Percentiles rank a stretch among this genome's conserved stretches.
Conservation (phyloP, 2,797 vertebrate species). For the Nyctibius grandis region DNA sequence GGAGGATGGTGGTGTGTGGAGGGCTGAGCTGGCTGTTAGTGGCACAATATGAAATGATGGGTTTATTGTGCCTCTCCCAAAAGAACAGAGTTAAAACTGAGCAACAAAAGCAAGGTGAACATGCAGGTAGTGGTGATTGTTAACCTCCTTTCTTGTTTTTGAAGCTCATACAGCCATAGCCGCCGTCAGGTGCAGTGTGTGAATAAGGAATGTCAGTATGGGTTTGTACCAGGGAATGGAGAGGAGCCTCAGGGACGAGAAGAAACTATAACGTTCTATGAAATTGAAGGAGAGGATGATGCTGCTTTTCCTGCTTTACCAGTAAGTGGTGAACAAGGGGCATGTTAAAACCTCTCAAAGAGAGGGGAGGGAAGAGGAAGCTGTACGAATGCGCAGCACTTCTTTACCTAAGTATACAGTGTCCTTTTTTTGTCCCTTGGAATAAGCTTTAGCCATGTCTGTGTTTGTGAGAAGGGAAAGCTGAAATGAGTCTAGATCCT, state of each 20-base stretch:
- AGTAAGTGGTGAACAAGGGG: slow-evolving; percentile 70
- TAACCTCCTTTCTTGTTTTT: background rate
- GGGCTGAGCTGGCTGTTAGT: background rate
- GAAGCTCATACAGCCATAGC: slow-evolving; percentile 76
- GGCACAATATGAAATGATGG: background rate
- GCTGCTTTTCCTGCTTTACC: slow-evolving; percentile 75
- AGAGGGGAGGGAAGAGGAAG: too few species aligned
- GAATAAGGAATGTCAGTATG: slow-evolving; percentile 86
- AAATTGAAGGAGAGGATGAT: slow-evolving; percentile 80
- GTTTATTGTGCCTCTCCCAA: background rate
- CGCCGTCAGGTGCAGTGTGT: slow-evolving; percentile 80
- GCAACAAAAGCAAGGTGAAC: background rate
- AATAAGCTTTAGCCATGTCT: background rate
- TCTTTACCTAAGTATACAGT: background rate
- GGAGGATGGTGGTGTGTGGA: background rate
- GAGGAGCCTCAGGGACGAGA: slow-evolving; percentile 79
- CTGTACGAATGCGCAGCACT: background rate
- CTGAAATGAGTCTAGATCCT: background rate
- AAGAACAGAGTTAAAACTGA: rapidly evolving
- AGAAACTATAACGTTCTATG: slow-evolving; percentile 81
- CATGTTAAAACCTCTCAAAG: background rate
- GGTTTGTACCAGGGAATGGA: slow-evolving; percentile 73
- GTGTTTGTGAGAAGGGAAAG: background rate
- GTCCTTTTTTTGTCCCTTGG: background rate
- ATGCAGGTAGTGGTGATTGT: background rate